These are phyloP conservation scores for Vulpes lagopus DNA, from an alignment of 2,113 vertebrate genomes.

Conservation along the genomic window DNA sequence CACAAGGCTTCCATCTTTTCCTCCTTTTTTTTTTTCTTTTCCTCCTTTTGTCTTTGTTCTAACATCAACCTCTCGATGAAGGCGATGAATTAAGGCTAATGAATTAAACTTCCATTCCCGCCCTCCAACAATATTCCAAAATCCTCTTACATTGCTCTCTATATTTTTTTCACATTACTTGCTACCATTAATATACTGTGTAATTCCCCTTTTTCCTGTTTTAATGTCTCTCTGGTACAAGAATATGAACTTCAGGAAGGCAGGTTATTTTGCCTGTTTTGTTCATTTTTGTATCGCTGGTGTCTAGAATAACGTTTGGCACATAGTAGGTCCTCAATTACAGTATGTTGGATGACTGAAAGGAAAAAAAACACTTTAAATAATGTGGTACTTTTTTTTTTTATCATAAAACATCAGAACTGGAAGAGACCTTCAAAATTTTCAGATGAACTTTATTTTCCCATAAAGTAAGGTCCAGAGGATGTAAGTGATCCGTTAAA, in stretches of 20 bases:
- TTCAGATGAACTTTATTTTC: conserved; percentile 20
- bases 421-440: neutral
- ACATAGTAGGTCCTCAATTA: neutral
- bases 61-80: neutral
- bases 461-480: neutral
- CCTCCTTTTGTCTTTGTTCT: neutral
- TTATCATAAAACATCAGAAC: neutral
- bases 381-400: neutral
- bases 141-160: neutral
- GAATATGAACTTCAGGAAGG: neutral
- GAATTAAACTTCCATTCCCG: neutral
- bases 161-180: neutral
- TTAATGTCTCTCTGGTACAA: neutral
- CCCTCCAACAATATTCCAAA: neutral
- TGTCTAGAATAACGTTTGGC: neutral
- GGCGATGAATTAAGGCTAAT: too few species aligned
- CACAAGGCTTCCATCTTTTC: neutral
- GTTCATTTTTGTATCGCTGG: neutral
- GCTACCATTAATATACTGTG: neutral
- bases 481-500: neutral
- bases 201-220: neutral
- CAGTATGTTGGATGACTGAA: neutral
- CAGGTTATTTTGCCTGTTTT: neutral
- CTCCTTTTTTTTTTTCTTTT: neutral
- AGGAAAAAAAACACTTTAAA: neutral